Base-by-base conservation (phyloP, 2,113 vertebrate species). In the Suricata suricatta region DNA sequence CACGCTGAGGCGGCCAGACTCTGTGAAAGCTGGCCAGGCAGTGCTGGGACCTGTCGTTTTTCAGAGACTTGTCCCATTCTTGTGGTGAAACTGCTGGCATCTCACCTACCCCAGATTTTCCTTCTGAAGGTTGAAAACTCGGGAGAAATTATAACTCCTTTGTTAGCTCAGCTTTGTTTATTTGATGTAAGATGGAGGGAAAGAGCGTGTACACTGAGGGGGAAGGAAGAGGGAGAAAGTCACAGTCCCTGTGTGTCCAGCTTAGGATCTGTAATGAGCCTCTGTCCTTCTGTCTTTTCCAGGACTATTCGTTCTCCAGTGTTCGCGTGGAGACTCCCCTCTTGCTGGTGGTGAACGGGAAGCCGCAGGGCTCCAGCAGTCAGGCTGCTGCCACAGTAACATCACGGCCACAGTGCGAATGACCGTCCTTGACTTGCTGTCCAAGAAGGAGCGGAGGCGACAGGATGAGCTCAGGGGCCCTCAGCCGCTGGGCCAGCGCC, bases 301-400 rank as follows among this genome's bases (percentile, higher is more conserved):
- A 99, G 98, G 97, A 93, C 15, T 98, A 98, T 69, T 87, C 96
- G 63, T 99, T 99, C 97, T 98, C 98, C 94, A 99, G 99, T 96
- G 98, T 99, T 97, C 99, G 99, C 12, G 99, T 99, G 97, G 99
- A 99, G 93, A 99, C 99, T 0, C 99, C 99, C 23, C 98, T 99
- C 84, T 98, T 99, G 52, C 98, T 99, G 29, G 98, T 99, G 25
- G 99, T 99, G 95, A 99, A 99, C 2, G 99, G 99, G n/a, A 99
- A 99, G 97, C 99, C 98, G 68, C 99, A 99, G 97, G 99, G 99
- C 33, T 93, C 97, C 87, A 98, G 98, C 97, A 99, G 99, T 96
- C 99, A 99, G 95, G 99, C 99, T 0, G 99, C 99, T 0, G 99
- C 99, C 7, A 99, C 98, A 0, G 99, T 99, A 95, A 99, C 99